A percentile compares a stretch with the other conserved stretches of the same genome.
Conservation (phyloP, 2,797 vertebrate species). For the Fringilla coelebs region DNA sequence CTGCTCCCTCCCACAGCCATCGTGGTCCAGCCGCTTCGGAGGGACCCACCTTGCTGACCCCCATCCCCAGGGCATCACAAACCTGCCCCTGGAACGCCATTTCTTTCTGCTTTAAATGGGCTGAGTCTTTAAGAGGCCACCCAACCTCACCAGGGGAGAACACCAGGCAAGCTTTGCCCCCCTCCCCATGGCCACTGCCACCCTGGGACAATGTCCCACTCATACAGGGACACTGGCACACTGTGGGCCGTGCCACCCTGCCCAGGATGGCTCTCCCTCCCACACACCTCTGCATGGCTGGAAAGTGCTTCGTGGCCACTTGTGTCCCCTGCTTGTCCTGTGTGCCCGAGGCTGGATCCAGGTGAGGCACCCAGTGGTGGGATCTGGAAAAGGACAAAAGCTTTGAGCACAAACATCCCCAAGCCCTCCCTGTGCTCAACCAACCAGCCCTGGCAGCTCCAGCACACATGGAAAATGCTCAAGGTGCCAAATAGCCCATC, state of each 20-base stretch:
- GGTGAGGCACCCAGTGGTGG: neutral
- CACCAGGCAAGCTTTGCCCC: neutral
- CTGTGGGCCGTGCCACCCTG: neutral
- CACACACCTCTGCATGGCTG: constrained; percentile 27
- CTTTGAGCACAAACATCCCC: neutral
- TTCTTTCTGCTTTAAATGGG: neutral
- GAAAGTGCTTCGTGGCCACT: neutral
- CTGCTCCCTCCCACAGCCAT: neutral
- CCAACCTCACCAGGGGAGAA: rapidly evolving
- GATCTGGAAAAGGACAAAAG: constrained; percentile 10
- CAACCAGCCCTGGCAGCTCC: neutral
- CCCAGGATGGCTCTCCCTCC: neutral
- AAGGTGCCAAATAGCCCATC: rapidly evolving
- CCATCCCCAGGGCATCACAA: rapidly evolving
- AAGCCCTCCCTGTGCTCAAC: rapidly evolving
- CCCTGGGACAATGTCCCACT: neutral
- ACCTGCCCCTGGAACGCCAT: neutral
- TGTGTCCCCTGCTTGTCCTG: neutral
- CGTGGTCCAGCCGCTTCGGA: neutral
- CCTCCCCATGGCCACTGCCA: neutral
- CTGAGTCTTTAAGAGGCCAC: neutral
- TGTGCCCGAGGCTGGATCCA: neutral
- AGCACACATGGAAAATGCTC: rapidly evolving
- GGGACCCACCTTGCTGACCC: neutral
- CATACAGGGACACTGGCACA: neutral